phyloP scores from a whole-genome alignment of 1,140 invertebrate species.

The Drosophila seguyi region DNA sequence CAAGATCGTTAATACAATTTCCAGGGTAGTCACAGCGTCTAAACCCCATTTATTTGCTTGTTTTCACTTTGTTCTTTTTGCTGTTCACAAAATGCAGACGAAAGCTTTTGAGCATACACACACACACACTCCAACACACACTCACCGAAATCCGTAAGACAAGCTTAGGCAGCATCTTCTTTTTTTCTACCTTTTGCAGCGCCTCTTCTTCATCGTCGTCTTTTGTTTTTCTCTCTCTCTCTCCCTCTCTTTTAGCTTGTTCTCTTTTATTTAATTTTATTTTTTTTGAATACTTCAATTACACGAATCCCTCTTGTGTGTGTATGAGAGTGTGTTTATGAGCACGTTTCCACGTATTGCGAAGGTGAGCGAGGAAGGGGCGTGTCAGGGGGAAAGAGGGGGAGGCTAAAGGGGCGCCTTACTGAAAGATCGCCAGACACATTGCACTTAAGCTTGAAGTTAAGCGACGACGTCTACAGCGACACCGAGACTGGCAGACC shows the following conservation, averaged over 20 bases:
- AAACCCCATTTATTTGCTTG: neutral
- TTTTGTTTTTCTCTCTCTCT: constrained; percentile 26
- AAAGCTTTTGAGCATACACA: constrained; percentile 5
- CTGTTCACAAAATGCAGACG: constrained; percentile 38
- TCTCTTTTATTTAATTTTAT: constrained; percentile 8
- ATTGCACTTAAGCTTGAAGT: constrained; percentile 47
- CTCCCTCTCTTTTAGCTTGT: constrained; percentile 8
- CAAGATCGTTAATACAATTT: neutral
- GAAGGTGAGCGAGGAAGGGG: constrained; percentile 32
- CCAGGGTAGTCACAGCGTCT: constrained; percentile 8
- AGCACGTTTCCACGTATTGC: constrained; percentile 45
- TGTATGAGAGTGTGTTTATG: constrained; percentile 15
- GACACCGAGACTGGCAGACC: constrained; percentile 14
- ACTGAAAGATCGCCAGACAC: constrained; percentile 44
- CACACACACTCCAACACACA: neutral
- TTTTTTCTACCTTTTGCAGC: constrained; percentile 4
- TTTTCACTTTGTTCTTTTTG: constrained; percentile 30
- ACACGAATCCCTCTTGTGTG: constrained; percentile 16
- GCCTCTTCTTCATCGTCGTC: constrained; percentile 2
- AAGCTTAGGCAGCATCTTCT: constrained; percentile 45
- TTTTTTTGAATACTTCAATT: constrained; percentile 44
- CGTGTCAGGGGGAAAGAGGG: constrained; percentile 25
- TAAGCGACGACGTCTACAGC: constrained; percentile 31
- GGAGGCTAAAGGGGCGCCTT: constrained; percentile 8
- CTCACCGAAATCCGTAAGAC: constrained; percentile 24